Base-by-base conservation (phyloP, 2,888 invertebrate species). In the Torymus tubicola region DNA sequence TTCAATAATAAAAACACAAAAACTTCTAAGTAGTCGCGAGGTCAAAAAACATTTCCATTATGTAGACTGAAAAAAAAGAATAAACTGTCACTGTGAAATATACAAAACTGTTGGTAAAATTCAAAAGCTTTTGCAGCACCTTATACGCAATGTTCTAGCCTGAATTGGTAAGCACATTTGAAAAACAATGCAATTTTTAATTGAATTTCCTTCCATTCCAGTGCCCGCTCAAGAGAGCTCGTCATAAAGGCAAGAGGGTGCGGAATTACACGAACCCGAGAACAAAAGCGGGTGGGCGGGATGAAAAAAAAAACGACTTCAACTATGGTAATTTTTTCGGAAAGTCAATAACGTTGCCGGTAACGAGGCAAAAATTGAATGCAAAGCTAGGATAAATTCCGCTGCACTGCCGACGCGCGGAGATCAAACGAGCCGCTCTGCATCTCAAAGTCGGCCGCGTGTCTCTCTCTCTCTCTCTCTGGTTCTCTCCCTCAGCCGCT, bases 361-460 rank as follows among this genome's bases (percentile, higher is more conserved):
- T 78, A 78, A 80, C 78, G 77, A 75, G 57, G 70, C 24, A 80
- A 78, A 81, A 80, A 80, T 80, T 70, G 60, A 83, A 74, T 80
- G 78, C 78, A 80, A 81, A 81, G 78, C 58, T 61, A 21, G 70
- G 72, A 70, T 82, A 73, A 68, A 77, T 77, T 68, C 42, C 60
- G 50, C 8, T 4, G 53, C 50, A 50, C 55, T 11, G 42, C 65
- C 53, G 10, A 21, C 52, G 55, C 60, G 21, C 42, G 63, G 50
- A 78, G 84, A 85, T 85, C 86, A 85, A 86, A 84, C 82, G 83
- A 83, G 82, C 81, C 83, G 81, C 81, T 84, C 84, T 84, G 84
- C 84, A 85, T 84, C 84, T 85, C 85, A 85, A 85, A 86, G 85
- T 80, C 84, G 24, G 55, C 21, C 16, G 31, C 31, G 31, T 8